These are phyloP conservation scores for Hydropotes inermis DNA, from an alignment of 2,113 vertebrate species.

Conservation along the genomic window DNA sequence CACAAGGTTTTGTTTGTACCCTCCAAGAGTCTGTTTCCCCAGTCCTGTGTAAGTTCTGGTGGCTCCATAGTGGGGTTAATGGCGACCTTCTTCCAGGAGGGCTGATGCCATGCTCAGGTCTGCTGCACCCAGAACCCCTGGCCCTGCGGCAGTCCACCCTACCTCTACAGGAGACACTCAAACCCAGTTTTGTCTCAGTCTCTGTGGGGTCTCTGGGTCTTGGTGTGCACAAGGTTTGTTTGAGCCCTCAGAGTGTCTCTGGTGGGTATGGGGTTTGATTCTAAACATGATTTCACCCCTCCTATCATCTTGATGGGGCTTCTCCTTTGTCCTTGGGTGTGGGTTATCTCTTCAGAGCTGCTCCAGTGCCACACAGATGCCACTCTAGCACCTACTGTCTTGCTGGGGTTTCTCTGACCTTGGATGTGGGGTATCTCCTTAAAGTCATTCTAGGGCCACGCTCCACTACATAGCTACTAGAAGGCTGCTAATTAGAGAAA, in stretches of 20 bases:
- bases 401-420: neutral
- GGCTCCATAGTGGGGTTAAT: neutral
- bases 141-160: neutral
- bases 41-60: neutral
- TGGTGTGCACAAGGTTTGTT: neutral
- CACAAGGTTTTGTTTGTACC: neutral
- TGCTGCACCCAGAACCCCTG: neutral
- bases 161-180: neutral
- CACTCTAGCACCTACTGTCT: fast-evolving
- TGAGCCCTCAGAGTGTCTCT: neutral
- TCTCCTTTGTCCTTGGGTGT: neutral
- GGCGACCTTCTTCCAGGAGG: neutral
- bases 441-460: neutral
- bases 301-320: neutral
- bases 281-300: neutral
- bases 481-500: neutral
- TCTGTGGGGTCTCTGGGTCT: neutral
- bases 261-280: neutral
- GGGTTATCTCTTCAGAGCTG: neutral
- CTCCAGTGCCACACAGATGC: neutral
- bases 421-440: neutral
- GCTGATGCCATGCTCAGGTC: neutral
- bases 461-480: neutral
- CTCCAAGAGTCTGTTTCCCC: neutral
- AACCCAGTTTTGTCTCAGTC: neutral